Conservation (phyloP, 1,140 invertebrate species). For the Sesamia nonagrioides region DNA sequence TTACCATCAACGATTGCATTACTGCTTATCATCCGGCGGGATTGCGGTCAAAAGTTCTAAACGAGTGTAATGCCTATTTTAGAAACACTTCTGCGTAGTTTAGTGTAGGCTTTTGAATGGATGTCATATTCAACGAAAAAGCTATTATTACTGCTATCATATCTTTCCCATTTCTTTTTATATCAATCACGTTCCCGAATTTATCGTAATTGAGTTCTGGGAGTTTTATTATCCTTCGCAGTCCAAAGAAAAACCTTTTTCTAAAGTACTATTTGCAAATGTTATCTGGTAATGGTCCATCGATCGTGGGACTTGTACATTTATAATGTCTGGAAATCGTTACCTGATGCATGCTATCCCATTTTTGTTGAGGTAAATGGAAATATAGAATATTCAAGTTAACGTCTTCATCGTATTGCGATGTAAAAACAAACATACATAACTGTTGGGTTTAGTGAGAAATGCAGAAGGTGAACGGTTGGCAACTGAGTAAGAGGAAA, state of each 20-base stretch:
- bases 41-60: too few relatives aligned
- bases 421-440: constrained; percentile 32
- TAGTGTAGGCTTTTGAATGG: too few relatives aligned
- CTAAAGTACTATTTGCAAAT: not conserved
- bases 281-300: not conserved
- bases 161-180: not conserved
- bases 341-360: constrained; percentile 11
- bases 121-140: too few relatives aligned
- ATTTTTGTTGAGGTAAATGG: constrained; percentile 35
- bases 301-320: constrained; percentile 1
- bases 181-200: too few relatives aligned
- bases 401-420: constrained; percentile 45
- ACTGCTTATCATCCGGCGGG: too few relatives aligned
- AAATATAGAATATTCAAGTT: constrained; percentile 44
- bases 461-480: constrained; percentile 3
- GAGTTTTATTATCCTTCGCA: not conserved
- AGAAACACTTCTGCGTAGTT: too few relatives aligned
- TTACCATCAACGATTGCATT: too few relatives aligned
- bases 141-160: too few relatives aligned
- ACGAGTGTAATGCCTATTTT: too few relatives aligned
- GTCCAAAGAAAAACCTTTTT: not conserved
- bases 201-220: not conserved
- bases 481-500: not conserved
- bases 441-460: too few relatives aligned
- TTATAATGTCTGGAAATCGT: constrained; percentile 29